A percentile compares a stretch with the other conserved stretches of the same genome.
Conservation (phyloP, 2,113 vertebrate species). For the Halichoerus grypus region DNA sequence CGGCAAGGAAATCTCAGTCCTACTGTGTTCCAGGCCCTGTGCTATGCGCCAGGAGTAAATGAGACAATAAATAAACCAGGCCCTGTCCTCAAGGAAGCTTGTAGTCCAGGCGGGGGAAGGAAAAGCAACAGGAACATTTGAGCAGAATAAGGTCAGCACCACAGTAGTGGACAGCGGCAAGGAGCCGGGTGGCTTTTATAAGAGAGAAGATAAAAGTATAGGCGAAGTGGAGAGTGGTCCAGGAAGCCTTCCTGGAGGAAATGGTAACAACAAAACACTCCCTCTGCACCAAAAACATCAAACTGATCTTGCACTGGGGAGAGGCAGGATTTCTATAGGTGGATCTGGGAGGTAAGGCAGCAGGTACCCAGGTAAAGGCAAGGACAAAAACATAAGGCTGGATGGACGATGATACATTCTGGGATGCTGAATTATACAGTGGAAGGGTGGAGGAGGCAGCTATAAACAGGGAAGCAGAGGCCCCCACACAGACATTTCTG, state of each 20-base stretch:
- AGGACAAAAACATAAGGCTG: background rate
- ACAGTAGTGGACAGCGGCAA: constrained; percentile 77
- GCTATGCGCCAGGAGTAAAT: background rate
- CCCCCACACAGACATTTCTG: background rate
- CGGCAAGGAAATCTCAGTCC: background rate
- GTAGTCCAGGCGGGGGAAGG: background rate
- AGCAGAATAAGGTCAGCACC: constrained; percentile 72
- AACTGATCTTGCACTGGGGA: background rate
- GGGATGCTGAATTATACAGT: background rate
- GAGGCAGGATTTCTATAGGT: background rate
- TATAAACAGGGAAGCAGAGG: background rate
- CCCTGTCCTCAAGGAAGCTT: background rate
- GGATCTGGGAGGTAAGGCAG: background rate
- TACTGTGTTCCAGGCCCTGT: background rate
- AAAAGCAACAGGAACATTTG: background rate
- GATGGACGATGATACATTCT: background rate
- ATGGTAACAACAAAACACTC: background rate
- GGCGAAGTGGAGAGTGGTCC: background rate
- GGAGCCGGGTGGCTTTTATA: accelerated
- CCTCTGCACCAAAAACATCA: background rate
- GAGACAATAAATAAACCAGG: background rate
- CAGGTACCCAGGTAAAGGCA: background rate
- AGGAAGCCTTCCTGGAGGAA: background rate
- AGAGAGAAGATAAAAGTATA: background rate
- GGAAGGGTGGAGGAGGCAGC: background rate